phyloP scores from a whole-genome alignment of 1,140 invertebrate species.

The Capitella teleta region DNA sequence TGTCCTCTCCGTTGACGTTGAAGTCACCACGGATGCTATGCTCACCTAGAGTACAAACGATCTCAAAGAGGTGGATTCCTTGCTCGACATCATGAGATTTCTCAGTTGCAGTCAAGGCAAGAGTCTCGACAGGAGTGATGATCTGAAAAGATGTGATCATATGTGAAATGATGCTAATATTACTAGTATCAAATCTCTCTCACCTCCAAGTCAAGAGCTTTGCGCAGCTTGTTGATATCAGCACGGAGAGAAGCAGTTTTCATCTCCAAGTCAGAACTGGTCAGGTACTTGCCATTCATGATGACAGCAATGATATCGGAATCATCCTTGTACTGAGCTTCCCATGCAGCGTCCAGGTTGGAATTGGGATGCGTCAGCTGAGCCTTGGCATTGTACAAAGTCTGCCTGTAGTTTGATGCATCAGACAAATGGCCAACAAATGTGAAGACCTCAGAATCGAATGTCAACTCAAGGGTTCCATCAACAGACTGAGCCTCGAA shows the following conservation, averaged over 20 bases:
- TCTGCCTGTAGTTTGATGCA: slow-evolving; percentile 15
- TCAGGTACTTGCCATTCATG: slow-evolving; percentile 20
- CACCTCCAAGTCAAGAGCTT: too few species aligned
- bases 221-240: slow-evolving; percentile 24
- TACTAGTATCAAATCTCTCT: too few species aligned
- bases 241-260: slow-evolving; percentile 24
- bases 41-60: too few species aligned
- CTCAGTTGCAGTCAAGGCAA: too few species aligned
- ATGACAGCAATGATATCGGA: slow-evolving; percentile 14
- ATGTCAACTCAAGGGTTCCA: neutral
- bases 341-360: slow-evolving; percentile 22
- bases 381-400: slow-evolving; percentile 23
- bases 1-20: too few species aligned
- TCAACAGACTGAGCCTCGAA: neutral
- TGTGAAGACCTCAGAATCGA: slow-evolving; percentile 21
- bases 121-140: too few species aligned
- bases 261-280: slow-evolving; percentile 14
- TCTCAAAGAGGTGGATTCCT: too few species aligned
- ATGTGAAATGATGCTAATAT: too few species aligned
- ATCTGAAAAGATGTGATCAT: too few species aligned
- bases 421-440: slow-evolving; percentile 26
- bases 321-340: slow-evolving; percentile 17
- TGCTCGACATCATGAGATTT: too few species aligned
- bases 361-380: slow-evolving; percentile 25
- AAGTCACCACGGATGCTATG: too few species aligned